Conservation (phyloP, 2,113 vertebrate species). For the Microcebus murinus region DNA sequence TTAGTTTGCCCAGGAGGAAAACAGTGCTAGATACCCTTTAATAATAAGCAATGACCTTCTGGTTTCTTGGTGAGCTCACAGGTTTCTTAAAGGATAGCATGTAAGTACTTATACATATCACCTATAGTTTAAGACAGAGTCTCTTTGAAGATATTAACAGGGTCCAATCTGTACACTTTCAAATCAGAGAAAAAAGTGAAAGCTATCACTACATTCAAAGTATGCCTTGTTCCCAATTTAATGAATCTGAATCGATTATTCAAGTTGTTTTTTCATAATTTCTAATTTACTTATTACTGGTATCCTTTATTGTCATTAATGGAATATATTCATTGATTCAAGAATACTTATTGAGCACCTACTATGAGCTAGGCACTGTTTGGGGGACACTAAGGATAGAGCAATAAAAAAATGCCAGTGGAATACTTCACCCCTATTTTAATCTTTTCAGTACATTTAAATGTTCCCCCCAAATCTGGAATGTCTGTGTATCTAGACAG, state of each 20-base stretch:
- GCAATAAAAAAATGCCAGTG: neutral
- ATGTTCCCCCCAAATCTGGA: neutral
- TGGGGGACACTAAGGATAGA: neutral
- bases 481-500: neutral
- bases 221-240: neutral
- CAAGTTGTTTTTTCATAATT: neutral
- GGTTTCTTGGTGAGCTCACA: neutral
- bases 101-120: neutral
- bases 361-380: neutral
- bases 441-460: neutral
- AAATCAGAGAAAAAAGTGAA: neutral
- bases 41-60: neutral
- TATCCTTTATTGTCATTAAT: neutral
- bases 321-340: neutral
- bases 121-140: neutral
- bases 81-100: slow-evolving; percentile 18
- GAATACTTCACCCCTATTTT: neutral
- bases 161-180: neutral
- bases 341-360: neutral
- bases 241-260: slow-evolving; percentile 22
- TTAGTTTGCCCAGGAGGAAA: slow-evolving; percentile 49
- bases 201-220: neutral
- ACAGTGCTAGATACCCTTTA: neutral
- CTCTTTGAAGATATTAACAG: neutral
- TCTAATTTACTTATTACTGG: neutral